Percentiles rank a stretch among this genome's conserved stretches.
These are phyloP conservation scores for Bilobella aurantiaca DNA, from an alignment of 1,140 invertebrate genomes.

Conservation along the genomic window DNA sequence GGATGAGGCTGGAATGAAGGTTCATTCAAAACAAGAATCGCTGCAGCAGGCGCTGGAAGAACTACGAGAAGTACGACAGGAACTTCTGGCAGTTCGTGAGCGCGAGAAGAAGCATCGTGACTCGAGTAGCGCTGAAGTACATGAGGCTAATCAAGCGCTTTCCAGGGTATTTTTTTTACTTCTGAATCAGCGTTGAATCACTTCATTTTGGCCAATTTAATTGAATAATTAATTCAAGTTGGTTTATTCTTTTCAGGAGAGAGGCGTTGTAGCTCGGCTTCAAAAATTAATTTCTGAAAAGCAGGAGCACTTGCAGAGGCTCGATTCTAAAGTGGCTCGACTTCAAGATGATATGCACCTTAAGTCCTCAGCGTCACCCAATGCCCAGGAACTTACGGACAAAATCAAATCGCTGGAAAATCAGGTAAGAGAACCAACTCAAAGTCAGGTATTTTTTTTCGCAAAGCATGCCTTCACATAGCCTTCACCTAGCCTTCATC, in stretches of 20 bases:
- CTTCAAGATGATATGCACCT: slow-evolving; percentile 10
- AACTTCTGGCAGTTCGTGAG: slow-evolving; percentile 11
- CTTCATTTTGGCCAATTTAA: too few species aligned
- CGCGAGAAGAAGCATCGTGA: slow-evolving; percentile 18
- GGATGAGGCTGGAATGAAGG: slow-evolving; percentile 8
- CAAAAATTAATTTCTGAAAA: slow-evolving; percentile 21
- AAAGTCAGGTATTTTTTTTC: not conserved
- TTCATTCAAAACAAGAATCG: slow-evolving; percentile 9
- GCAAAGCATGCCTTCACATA: not conserved
- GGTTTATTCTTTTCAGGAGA: slow-evolving; percentile 17
- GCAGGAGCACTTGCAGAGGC: slow-evolving; percentile 10
- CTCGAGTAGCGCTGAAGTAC: slow-evolving; percentile 12
- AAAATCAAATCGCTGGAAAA: not conserved
- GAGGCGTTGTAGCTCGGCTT: slow-evolving; percentile 4
- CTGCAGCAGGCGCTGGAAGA: not conserved
- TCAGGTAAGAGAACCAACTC: not conserved
- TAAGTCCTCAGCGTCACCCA: not conserved
- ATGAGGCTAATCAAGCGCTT: slow-evolving; percentile 13
- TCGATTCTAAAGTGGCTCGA: slow-evolving; percentile 8
- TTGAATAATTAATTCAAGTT: not conserved
- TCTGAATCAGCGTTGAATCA: not conserved
- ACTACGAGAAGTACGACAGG: slow-evolving; percentile 9
- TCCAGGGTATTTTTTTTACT: slow-evolving; percentile 4
- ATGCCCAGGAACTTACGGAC: not conserved
- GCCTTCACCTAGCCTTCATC: too few species aligned